Conservation (phyloP, 2,797 vertebrate species). For the Neosalanx taihuensis region DNA sequence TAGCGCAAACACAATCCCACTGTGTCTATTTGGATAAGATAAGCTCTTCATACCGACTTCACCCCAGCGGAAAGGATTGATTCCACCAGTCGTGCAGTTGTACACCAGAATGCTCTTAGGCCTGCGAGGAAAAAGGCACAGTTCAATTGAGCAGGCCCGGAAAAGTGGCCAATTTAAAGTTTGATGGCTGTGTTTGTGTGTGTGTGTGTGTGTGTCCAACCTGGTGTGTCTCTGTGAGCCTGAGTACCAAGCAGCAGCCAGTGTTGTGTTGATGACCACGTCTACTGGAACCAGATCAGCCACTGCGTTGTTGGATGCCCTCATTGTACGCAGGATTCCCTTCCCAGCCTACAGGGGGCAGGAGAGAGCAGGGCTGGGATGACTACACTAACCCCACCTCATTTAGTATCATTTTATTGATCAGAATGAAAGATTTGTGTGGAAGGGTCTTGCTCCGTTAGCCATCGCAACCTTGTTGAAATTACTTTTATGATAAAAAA, state of each 20-base stretch:
- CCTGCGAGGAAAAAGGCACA: conserved; percentile 55
- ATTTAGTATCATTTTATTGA: no score
- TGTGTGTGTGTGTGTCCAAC: conserved; percentile 47
- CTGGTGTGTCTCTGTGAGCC: conserved; percentile 85
- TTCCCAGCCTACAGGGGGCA: conserved; percentile 86
- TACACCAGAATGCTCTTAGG: conserved; percentile 85
- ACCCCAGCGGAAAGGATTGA: conserved; percentile 90
- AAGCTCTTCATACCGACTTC: conserved; percentile 83
- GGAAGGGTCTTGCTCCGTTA: not conserved
- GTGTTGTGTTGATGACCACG: conserved; percentile 88
- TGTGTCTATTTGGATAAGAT: conserved; percentile 8
- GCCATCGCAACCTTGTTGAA: not conserved
- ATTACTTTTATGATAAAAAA: not conserved
- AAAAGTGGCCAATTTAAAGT: not conserved
- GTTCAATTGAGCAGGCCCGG: not conserved
- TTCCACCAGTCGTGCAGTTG: conserved; percentile 87
- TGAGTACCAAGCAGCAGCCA: conserved; percentile 96
- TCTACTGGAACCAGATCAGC: conserved; percentile 97
- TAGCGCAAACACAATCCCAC: not conserved
- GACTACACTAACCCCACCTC: not conserved
- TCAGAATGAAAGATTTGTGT: no score
- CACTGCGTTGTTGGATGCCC: conserved; percentile 90
- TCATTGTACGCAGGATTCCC: conserved; percentile 97
- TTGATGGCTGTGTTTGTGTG: not conserved
- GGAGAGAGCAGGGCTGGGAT: not conserved